Evolutionary conservation across 2,888 invertebrate species (phyloP).

Genomic region (Eupithecia tripunctaria): DNA sequence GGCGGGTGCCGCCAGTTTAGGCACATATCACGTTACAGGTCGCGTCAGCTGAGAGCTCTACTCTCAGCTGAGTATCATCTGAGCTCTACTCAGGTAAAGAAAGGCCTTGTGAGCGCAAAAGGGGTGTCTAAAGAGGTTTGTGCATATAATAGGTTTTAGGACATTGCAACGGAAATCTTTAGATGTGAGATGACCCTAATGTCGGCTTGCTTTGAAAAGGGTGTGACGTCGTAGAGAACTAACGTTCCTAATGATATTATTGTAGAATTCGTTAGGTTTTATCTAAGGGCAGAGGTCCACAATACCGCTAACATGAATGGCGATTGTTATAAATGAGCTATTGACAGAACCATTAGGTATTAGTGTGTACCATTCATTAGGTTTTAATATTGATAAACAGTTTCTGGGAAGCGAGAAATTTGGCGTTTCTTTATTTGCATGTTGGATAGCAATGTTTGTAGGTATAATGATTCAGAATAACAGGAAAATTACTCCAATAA

Average conservation of each 20-base stretch:
- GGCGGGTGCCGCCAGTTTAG: too few relatives aligned
- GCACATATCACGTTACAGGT: too few relatives aligned
- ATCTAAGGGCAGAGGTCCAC: slow-evolving; percentile 55
- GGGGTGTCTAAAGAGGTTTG: not conserved
- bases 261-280: slow-evolving; percentile 55
- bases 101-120: not conserved
- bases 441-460: not conserved
- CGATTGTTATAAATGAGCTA: slow-evolving; percentile 43
- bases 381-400: not conserved
- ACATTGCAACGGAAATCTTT: not conserved
- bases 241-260: slow-evolving; percentile 45
- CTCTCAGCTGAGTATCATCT: too few relatives aligned
- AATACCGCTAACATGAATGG: slow-evolving; percentile 54
- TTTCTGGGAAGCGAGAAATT: slow-evolving; percentile 5
- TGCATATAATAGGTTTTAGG: not conserved
- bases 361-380: slow-evolving; percentile 14
- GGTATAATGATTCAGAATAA: not conserved
- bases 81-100: too few relatives aligned
- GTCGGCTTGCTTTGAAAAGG: slow-evolving; percentile 55
- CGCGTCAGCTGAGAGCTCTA: too few relatives aligned
- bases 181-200: slow-evolving; percentile 1
- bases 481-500: not conserved
- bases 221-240: slow-evolving; percentile 49
- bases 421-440: not conserved
- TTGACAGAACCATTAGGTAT: slow-evolving; percentile 25